Conservation (phyloP, 2,797 vertebrate genomes). For the Malurus leucopterus region DNA sequence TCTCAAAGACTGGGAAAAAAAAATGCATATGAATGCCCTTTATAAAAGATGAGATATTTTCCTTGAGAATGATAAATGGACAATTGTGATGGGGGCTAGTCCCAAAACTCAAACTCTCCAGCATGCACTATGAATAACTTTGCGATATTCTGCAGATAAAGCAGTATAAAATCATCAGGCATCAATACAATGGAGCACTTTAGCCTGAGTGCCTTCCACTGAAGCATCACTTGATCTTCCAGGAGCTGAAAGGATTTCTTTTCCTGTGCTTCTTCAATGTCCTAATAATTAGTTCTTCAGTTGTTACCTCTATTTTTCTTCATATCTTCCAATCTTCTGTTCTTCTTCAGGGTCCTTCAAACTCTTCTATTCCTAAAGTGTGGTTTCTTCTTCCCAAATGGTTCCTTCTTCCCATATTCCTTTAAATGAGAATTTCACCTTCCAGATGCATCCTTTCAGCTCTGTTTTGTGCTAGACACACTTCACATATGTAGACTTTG, state of each 20-base stretch:
- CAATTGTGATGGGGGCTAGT: neutral
- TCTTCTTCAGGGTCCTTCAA: neutral
- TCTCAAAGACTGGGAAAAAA: neutral
- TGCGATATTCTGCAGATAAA: neutral
- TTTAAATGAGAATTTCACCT: neutral
- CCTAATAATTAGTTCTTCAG: neutral
- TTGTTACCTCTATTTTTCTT: neutral
- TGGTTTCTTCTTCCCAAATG: neutral
- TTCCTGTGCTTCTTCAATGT: neutral
- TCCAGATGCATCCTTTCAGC: neutral
- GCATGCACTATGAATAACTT: neutral
- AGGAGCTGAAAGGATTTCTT: neutral
- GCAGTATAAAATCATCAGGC: neutral
- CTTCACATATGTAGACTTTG: neutral
- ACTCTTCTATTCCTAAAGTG: neutral
- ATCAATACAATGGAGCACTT: neutral
- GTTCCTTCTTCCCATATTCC: neutral
- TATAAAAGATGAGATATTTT: neutral
- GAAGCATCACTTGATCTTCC: neutral
- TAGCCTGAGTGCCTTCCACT: neutral
- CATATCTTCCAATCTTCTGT: neutral
- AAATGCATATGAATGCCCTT: neutral
- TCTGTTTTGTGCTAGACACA: neutral
- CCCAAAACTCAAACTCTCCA: neutral
- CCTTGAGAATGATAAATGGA: neutral